A percentile compares a stretch with the other conserved stretches of the same genome.
Evolutionary conservation across 2,888 invertebrate species (phyloP).

Genomic region (Drosophila stalkeri): DNA sequence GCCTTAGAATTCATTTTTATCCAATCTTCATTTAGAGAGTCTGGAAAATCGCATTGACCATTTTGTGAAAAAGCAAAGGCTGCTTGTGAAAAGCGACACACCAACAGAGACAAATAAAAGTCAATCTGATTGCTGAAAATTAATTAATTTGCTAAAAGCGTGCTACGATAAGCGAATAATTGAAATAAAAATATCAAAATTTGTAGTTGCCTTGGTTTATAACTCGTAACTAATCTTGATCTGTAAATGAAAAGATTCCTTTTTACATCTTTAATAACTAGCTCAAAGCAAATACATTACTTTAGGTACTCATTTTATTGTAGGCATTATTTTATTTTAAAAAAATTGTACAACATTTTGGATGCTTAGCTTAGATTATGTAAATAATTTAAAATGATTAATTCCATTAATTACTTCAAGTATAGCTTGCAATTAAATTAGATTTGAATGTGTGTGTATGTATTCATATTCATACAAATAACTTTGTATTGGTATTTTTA

Average conservation of each 20-base stretch:
- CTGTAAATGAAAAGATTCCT: too few species aligned
- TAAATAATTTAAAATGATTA: constrained; percentile 64
- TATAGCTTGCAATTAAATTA: constrained; percentile 18
- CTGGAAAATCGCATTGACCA: constrained; percentile 92
- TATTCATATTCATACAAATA: constrained; percentile 8
- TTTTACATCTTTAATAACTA: not conserved
- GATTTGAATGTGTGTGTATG: not conserved
- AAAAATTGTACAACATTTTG: constrained; percentile 52
- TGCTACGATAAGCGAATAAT: not conserved
- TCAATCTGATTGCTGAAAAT: not conserved
- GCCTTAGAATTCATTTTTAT: not conserved
- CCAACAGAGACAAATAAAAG: not conserved
- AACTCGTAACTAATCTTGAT: too few species aligned
- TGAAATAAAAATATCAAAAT: not conserved
- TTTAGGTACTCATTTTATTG: constrained; percentile 17
- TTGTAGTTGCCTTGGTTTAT: too few species aligned
- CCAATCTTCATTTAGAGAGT: constrained; percentile 87
- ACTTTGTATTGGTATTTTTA: constrained; percentile 4
- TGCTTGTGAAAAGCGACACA: constrained; percentile 57
- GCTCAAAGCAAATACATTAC: not conserved
- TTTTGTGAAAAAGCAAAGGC: constrained; percentile 89
- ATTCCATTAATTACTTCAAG: constrained; percentile 36
- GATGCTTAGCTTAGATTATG: constrained; percentile 39
- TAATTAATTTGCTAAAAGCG: not conserved
- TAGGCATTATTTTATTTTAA: constrained; percentile 19